Conservation (phyloP, 2,797 vertebrate genomes). For the Thunnus albacares region DNA sequence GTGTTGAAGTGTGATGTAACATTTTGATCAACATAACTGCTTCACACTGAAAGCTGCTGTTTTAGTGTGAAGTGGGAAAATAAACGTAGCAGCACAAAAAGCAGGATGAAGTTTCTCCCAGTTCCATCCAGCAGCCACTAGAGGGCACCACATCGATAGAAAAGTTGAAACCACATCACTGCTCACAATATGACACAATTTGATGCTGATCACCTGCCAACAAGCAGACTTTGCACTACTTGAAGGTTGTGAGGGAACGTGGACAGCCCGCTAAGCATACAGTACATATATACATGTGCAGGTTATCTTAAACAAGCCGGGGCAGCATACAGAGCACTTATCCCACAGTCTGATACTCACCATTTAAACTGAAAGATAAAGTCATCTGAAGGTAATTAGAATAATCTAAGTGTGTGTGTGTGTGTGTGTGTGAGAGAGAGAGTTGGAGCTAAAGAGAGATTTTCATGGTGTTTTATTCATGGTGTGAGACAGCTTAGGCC, state of each 20-base stretch:
- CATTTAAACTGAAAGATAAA: constrained; percentile 64
- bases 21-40: background rate
- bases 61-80: background rate
- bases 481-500: constrained; percentile 68
- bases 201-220: constrained; percentile 19
- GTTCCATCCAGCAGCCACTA: constrained; percentile 39
- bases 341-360: constrained; percentile 25
- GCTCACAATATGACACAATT: constrained; percentile 16
- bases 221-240: constrained; percentile 4
- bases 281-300: constrained; percentile 1
- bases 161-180: constrained; percentile 36
- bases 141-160: constrained; percentile 52
- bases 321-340: constrained; percentile 1
- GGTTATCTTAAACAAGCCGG: constrained; percentile 25
- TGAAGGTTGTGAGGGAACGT: background rate
- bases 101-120: constrained; percentile 3
- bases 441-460: constrained; percentile 15
- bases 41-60: background rate
- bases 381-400: constrained; percentile 60
- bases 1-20: background rate
- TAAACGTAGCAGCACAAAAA: background rate
- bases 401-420: constrained; percentile 11
- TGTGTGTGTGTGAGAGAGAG: background rate
- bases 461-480: constrained; percentile 66
- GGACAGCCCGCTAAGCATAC: background rate